phyloP scores from a whole-genome alignment of 2,113 vertebrate genomes.

The Seriola rivoliana region DNA sequence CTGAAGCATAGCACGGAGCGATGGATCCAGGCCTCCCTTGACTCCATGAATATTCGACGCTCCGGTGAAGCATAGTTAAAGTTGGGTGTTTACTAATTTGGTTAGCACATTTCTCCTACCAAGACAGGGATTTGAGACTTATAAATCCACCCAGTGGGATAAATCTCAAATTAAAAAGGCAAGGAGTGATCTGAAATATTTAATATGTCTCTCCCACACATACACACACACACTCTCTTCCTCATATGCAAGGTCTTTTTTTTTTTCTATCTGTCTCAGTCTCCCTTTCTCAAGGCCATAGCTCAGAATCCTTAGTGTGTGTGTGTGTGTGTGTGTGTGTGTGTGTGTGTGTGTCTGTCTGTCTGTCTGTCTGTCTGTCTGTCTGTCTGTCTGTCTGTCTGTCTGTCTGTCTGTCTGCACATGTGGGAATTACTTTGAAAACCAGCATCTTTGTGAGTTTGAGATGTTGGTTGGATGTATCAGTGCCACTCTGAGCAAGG shows the following conservation, averaged over 20 bases:
- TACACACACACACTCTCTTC: not conserved
- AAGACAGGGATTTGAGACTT: constrained; percentile 10
- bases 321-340: not conserved
- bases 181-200: constrained; percentile 57
- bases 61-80: constrained; percentile 24
- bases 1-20: constrained; percentile 1
- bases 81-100: constrained; percentile 52
- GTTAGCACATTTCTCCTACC: constrained; percentile 39
- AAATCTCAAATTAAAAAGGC: constrained; percentile 54
- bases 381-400: not conserved
- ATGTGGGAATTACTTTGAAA: constrained; percentile 43
- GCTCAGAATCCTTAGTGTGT: not conserved
- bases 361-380: not conserved
- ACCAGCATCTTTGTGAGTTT: constrained; percentile 31
- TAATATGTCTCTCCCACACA: constrained; percentile 12
- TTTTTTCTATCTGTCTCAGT: constrained; percentile 34
- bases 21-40: constrained; percentile 6
- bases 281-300: constrained; percentile 38
- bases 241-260: constrained; percentile 27
- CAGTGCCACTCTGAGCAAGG: constrained; percentile 34
- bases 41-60: constrained; percentile 39
- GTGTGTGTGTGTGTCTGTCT: not conserved
- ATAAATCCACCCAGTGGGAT: constrained; percentile 33
- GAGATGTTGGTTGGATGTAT: constrained; percentile 32
- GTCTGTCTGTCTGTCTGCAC: not conserved